phyloP scores from a whole-genome alignment of 2,888 invertebrate genomes.

The Epicampocera succincta region DNA sequence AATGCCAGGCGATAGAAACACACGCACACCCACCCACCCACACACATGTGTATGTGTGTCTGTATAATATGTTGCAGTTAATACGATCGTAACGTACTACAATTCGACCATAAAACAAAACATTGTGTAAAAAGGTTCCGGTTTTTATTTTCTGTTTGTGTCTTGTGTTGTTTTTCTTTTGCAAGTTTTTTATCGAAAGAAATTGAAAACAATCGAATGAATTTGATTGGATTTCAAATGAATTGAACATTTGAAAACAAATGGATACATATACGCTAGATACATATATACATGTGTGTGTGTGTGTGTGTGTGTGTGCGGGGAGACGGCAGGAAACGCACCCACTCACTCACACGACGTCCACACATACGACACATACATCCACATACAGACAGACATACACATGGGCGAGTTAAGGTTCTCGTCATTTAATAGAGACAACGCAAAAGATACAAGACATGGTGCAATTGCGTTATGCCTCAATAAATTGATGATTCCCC shows the following conservation, averaged over 20 bases:
- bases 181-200: conserved; percentile 67
- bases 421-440: conserved; percentile 45
- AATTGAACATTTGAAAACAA: conserved; percentile 66
- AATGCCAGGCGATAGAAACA: conserved; percentile 28
- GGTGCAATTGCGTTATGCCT: conserved; percentile 68
- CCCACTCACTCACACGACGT: too few relatives aligned
- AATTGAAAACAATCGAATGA: conserved; percentile 72
- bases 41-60: not conserved
- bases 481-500: conserved; percentile 55
- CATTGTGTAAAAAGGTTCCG: conserved; percentile 69
- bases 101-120: conserved; percentile 69
- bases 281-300: conserved; percentile 27
- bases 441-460: conserved; percentile 61
- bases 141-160: conserved; percentile 33
- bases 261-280: conserved; percentile 32
- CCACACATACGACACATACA: not conserved
- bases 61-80: not conserved
- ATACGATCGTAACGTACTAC: conserved; percentile 49
- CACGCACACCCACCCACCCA: too few relatives aligned
- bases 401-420: not conserved
- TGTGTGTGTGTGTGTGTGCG: too few relatives aligned
- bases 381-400: not conserved
- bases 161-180: conserved; percentile 23
- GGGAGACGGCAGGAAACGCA: too few relatives aligned
- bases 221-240: conserved; percentile 71